These are phyloP conservation scores for Brachypodius melanocephalos DNA, from an alignment of 2,113 vertebrate genomes.

Conservation along the genomic window DNA sequence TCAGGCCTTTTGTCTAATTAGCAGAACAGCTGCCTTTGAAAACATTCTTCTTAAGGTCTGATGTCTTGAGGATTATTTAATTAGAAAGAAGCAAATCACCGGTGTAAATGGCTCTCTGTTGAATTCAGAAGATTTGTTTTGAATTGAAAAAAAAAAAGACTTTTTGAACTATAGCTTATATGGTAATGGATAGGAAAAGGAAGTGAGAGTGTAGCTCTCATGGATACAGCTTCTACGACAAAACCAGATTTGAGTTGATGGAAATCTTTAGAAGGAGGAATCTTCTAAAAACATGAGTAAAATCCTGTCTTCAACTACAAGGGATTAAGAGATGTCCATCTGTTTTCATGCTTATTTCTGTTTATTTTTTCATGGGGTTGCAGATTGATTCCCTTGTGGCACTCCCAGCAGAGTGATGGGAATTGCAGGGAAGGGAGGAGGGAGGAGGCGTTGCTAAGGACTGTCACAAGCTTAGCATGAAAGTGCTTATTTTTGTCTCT, in stretches of 20 bases:
- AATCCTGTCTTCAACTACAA: constrained; percentile 2
- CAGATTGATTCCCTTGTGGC: not conserved
- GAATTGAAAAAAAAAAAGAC: not conserved
- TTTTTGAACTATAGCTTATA: not conserved
- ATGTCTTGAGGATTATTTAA: constrained; percentile 38
- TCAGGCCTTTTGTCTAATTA: not conserved
- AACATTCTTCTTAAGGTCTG: constrained; percentile 6
- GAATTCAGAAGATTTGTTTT: not conserved
- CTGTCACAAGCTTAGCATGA: not conserved
- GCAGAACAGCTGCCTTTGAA: constrained; percentile 37
- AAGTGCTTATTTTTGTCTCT: not conserved
- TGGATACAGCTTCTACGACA: not conserved
- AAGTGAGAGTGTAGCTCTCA: not conserved
- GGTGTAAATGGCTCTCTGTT: not conserved
- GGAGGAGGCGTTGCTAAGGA: not conserved
- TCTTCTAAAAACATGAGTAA: constrained; percentile 29
- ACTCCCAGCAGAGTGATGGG: not conserved
- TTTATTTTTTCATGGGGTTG: constrained; percentile 29
- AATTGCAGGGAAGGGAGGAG: not conserved
- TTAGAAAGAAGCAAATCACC: constrained; percentile 22
- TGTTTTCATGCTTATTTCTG: constrained; percentile 62
- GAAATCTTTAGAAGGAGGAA: constrained; percentile 1
- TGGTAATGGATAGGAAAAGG: not conserved
- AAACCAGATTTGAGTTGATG: not conserved
- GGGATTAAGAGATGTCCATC: constrained; percentile 60